Evolutionary conservation across 1,140 invertebrate species (phyloP).

Genomic region (Amyelois transitella): DNA sequence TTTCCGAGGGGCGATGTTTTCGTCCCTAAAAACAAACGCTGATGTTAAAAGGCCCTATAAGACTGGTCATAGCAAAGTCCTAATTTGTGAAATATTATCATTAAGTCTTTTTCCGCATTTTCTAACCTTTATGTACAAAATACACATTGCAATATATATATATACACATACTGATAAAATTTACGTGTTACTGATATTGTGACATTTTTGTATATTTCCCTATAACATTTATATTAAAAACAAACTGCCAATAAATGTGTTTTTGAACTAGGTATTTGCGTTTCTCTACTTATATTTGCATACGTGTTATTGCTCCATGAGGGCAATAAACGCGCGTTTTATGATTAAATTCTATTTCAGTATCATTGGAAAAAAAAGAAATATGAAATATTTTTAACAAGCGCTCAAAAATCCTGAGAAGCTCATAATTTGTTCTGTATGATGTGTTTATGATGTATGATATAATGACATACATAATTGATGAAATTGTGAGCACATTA

Average conservation of each 20-base stretch:
- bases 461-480: too few relatives aligned
- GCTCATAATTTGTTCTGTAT: too few relatives aligned
- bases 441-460: too few relatives aligned
- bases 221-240: background rate
- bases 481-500: too few relatives aligned
- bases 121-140: slow-evolving; percentile 38
- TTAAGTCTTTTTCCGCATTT: slow-evolving; percentile 36
- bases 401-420: too few relatives aligned
- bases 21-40: background rate
- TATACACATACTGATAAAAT: slow-evolving; percentile 18
- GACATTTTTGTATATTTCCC: background rate
- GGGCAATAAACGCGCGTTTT: background rate
- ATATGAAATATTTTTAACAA: too few relatives aligned
- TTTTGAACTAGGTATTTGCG: background rate
- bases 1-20: background rate
- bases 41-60: background rate
- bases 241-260: background rate
- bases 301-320: background rate
- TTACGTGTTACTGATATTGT: slow-evolving; percentile 4
- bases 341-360: too few relatives aligned
- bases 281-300: background rate
- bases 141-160: slow-evolving; percentile 27
- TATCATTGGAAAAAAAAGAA: too few relatives aligned
- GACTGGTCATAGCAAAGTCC: background rate
- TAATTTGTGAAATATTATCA: slow-evolving; percentile 21